phyloP scores from a whole-genome alignment of 2,797 vertebrate species.

The Capromys pilorides region DNA sequence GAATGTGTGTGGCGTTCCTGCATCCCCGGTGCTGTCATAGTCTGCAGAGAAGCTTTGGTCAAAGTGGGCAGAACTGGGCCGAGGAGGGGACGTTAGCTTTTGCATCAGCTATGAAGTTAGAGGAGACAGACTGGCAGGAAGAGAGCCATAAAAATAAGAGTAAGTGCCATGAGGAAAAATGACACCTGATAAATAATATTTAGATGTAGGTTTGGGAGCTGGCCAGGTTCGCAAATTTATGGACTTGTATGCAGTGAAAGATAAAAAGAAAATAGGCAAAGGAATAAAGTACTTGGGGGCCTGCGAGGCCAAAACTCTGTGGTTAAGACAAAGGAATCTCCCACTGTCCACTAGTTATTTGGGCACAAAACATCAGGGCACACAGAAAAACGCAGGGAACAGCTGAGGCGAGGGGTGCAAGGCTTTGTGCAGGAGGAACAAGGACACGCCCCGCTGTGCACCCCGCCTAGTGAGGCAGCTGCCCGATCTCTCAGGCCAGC shows the following conservation, averaged over 20 bases:
- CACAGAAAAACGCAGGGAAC: neutral
- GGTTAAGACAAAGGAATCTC: neutral
- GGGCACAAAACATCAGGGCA: neutral
- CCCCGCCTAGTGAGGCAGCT: neutral
- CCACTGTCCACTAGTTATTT: neutral
- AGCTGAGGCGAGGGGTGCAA: neutral
- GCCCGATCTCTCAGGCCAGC: neutral
- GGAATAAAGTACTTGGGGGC: neutral
- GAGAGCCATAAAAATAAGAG: neutral
- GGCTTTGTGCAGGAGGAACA: neutral
- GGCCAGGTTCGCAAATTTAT: neutral
- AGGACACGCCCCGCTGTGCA: too few relatives aligned
- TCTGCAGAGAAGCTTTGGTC: neutral
- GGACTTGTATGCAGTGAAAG: neutral
- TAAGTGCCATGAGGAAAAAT: neutral
- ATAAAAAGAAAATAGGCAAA: neutral
- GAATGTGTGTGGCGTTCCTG: neutral
- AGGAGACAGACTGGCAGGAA: neutral
- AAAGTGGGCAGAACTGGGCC: neutral
- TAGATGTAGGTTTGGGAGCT: neutral
- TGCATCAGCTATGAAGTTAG: neutral
- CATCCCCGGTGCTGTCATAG: neutral
- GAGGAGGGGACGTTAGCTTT: neutral
- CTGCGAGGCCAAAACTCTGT: neutral
- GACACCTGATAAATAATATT: neutral